phyloP scores from a whole-genome alignment of 2,888 invertebrate genomes.

The Bruchidius siliquastri region DNA sequence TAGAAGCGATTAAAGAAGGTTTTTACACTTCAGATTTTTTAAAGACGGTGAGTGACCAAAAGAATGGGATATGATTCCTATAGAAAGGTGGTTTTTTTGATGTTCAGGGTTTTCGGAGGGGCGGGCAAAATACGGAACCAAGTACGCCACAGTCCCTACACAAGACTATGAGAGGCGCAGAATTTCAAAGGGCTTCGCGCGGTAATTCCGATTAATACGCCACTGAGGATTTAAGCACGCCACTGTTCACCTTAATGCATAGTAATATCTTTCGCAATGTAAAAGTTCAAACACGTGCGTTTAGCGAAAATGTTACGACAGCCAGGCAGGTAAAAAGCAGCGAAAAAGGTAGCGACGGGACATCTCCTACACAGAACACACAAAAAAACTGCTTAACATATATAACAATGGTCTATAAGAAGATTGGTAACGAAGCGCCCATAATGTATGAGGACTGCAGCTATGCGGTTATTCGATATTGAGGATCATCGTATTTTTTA shows the following conservation, averaged over 20 bases:
- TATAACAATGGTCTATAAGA: neutral
- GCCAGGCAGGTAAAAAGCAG: conserved; percentile 1
- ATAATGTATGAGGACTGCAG: neutral
- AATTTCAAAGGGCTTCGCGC: too few species aligned
- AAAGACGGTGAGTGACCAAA: too few species aligned
- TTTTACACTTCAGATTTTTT: too few species aligned
- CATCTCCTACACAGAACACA: neutral
- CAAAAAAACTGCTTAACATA: neutral
- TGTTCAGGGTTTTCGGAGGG: too few species aligned
- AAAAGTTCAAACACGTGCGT: conserved; percentile 24
- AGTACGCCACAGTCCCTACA: too few species aligned
- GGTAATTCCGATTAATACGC: too few species aligned
- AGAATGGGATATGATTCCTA: too few species aligned
- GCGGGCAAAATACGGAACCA: too few species aligned
- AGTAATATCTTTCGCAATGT: conserved; percentile 20
- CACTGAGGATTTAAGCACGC: conserved; percentile 13
- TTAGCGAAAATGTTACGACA: conserved; percentile 20
- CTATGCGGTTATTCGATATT: neutral
- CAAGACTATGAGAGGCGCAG: too few species aligned
- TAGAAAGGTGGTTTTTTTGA: too few species aligned
- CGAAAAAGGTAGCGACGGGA: neutral
- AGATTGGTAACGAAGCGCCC: neutral
- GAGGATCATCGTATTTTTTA: neutral
- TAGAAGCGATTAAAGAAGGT: too few species aligned
- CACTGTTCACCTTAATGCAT: conserved; percentile 15